These are phyloP conservation scores for Lytechinus variegatus DNA, from an alignment of 35 echinoderm and acorn worm species.

Conservation along the genomic window DNA sequence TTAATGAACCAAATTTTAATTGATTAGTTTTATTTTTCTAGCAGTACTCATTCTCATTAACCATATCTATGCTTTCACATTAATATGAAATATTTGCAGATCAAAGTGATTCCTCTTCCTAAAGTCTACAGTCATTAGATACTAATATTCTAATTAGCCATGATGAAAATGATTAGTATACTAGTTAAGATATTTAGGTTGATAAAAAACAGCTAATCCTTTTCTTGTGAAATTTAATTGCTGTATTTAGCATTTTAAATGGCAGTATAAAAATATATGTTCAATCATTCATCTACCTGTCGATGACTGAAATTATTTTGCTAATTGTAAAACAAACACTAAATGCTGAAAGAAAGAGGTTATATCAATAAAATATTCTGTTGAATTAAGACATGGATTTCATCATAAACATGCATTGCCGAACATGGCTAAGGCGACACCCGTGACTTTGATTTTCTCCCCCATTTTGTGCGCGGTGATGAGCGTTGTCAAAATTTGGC, in stretches of 20 bases:
- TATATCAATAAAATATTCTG: background rate
- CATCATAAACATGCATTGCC: too few relatives aligned
- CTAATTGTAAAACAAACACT: background rate
- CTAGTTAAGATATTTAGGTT: background rate
- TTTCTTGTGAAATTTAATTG: background rate
- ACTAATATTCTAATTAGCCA: background rate
- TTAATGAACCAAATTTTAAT: background rate
- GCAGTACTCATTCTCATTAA: too few relatives aligned
- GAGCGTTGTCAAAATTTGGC: conserved; percentile 35
- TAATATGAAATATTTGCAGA: background rate
- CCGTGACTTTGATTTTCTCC: too few relatives aligned
- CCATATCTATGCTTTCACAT: background rate
- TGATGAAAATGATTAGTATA: background rate
- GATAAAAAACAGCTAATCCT: background rate
- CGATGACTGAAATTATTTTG: background rate
- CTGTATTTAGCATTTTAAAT: background rate
- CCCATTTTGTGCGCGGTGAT: conserved; percentile 44
- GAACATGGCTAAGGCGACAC: too few relatives aligned
- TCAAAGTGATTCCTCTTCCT: background rate
- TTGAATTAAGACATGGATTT: background rate
- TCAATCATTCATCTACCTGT: too few relatives aligned
- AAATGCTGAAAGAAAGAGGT: background rate
- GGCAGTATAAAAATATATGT: background rate
- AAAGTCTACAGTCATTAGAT: background rate
- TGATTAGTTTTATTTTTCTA: background rate